Evolutionary conservation across 2,113 vertebrate genomes (phyloP), one percentile per base, ranked within the genome.

Genomic region (Vulpes ferrilata): DNA sequence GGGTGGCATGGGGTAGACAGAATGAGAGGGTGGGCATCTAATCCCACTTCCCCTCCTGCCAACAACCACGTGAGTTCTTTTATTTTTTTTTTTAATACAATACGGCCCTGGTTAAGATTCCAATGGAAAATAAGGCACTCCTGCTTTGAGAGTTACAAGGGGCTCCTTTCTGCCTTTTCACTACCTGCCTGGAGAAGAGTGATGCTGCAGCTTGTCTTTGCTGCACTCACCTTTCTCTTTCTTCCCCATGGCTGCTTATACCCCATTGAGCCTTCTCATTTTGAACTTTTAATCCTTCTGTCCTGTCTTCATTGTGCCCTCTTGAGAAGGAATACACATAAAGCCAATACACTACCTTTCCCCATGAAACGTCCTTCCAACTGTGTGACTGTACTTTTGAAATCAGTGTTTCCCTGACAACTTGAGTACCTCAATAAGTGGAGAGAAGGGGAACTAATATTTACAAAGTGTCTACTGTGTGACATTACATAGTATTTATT

Each of bases 351-450:
- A 88, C 17, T 84, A 8, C 7, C 17, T 81, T 94, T 76, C 27
- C 55, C n/a, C n/a, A 48, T 30, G 17, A 92, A 11, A 83, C 57
- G 20, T 53, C 22, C 38, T 16, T 85, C 22, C 43, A 94, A 19
- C 16, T 51, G 23, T 84, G 76, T 71, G 20, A 57, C 23, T 76
- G 2, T 69, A 84, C 7, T 95, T 96, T 96, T 88, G 25, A 55
- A 85, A 85, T 93, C 15, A 55, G 11, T 9, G 22, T 30, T 97
- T 95, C 48, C 74, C 27, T 95, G n/a, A 94, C 64, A 94, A 93
- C 17, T 81, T 57, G 10, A 80, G 59, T 32, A 94, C 62, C n/a
- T 43, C 51, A 51, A 64, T 90, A 90, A 91, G 86, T 73, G 30
- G 43, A 82, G 32, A 73, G 15, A 85, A 85, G 69, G 17, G 16